Evolutionary conservation across 2,113 vertebrate genomes (phyloP), one percentile per base, ranked within the genome.

Genomic region (Fulica atra): DNA sequence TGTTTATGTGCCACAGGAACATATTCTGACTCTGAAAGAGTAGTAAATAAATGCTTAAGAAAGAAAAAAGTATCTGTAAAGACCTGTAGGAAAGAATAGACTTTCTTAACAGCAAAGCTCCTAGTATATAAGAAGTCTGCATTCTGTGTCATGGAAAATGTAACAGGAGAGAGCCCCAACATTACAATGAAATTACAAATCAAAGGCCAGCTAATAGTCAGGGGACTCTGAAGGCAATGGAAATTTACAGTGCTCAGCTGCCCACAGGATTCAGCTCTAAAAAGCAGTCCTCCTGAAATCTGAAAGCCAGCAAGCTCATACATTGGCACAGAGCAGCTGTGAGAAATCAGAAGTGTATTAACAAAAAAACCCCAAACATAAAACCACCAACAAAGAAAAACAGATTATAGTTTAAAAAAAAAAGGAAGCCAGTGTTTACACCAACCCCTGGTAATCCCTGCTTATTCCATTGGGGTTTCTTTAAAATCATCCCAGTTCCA

Each of bases 361-460:
- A 26, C 16, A 51, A 53, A 28, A 28, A 28, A 26, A 13, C 25
- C 24, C 13, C 25, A 26, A 14, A 51, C 7, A 26, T 48, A 23
- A 48, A 48, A 48, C 48, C 51, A 46, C 44, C 17, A 46, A 46
- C 44, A 46, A 46, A 46, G 44, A 50, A 44, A 44, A 77, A 7
- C 9, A 33, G 4, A 9, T 29, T 79, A 28, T 16, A 64, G 59
- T 24, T n/a, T n/a, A n/a, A 46, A 70, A 53, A 46, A 53, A 81
- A 74, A 95, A 25, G 38, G 38, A 73, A 91, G 44, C 33, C 19
- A 4, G 50, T 78, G 92, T 93, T 96, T 95, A 92, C 93, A 53
- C 51, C 26, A 28, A 53, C 28, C 26, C 51, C 51, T 53, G 51
- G 51, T 14, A 53, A 28, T 53, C 24, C 25, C 25, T 53, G 51